These are phyloP conservation scores for Caiman crocodilus DNA, from an alignment of 2,797 vertebrate genomes.

Conservation along the genomic window DNA sequence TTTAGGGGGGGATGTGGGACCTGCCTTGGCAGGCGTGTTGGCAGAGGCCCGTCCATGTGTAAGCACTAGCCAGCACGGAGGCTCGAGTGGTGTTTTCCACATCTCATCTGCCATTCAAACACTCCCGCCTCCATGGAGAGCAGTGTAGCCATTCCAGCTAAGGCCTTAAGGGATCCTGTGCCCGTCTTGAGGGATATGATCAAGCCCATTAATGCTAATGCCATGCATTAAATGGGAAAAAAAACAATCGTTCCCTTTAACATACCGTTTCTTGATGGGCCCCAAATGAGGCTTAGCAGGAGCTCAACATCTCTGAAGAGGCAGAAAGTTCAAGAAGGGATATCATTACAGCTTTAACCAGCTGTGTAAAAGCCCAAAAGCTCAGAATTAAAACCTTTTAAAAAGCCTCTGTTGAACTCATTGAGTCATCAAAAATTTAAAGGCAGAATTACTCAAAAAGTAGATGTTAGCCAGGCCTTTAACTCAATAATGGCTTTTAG, in stretches of 20 bases:
- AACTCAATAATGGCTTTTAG: slow-evolving; percentile 26
- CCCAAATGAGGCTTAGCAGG: slow-evolving; percentile 40
- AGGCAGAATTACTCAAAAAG: slow-evolving; percentile 58
- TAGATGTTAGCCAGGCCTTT: slow-evolving; percentile 60
- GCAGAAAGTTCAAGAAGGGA: slow-evolving; percentile 58
- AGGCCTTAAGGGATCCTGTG: background rate
- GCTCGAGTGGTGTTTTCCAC: background rate
- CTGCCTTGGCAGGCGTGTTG: too few species aligned
- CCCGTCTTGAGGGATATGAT: background rate
- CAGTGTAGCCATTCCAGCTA: background rate
- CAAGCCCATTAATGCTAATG: background rate
- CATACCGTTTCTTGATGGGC: background rate
- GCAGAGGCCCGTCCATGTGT: background rate
- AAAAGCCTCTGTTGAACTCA: slow-evolving; percentile 59
- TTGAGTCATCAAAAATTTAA: slow-evolving; percentile 75
- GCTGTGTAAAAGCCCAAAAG: slow-evolving; percentile 60
- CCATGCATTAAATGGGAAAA: background rate
- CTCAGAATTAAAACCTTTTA: slow-evolving; percentile 70
- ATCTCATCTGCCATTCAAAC: background rate
- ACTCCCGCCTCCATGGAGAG: background rate
- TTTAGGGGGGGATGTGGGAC: too few species aligned
- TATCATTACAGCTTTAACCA: slow-evolving; percentile 60
- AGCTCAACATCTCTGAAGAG: slow-evolving; percentile 49
- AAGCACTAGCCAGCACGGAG: background rate
- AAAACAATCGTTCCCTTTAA: background rate